A percentile compares a stretch with the other conserved stretches of the same genome.
Evolutionary conservation across 2,113 vertebrate species (phyloP).

Genomic region (Chaetura pelagica): DNA sequence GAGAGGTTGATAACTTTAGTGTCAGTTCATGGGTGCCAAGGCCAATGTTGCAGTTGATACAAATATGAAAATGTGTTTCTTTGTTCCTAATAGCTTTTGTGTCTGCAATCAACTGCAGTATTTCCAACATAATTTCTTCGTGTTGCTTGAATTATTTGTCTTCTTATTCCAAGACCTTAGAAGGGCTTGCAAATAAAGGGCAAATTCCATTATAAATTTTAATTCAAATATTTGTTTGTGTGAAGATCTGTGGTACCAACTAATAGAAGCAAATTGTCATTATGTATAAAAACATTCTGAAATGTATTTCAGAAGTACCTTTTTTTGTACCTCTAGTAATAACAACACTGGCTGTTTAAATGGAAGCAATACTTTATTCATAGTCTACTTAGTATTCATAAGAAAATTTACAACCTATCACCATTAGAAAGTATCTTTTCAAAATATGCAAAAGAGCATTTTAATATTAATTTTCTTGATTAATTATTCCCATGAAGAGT

Average conservation of each 20-base stretch:
- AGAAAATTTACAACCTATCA: background rate
- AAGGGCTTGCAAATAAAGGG: background rate
- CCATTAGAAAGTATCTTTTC: background rate
- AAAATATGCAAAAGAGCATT: background rate
- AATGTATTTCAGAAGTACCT: background rate
- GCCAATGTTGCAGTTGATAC: background rate
- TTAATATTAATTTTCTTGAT: background rate
- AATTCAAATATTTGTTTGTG: background rate
- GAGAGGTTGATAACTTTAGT: background rate
- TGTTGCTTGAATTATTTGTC: background rate
- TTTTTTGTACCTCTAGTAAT: background rate
- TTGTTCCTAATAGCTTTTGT: background rate
- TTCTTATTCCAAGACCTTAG: background rate
- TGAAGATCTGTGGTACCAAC: background rate
- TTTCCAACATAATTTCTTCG: background rate
- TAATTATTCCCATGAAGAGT: conserved; percentile 22
- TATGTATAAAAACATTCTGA: background rate
- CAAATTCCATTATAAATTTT: background rate
- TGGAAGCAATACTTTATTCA: background rate
- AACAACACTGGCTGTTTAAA: background rate
- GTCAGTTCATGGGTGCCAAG: background rate
- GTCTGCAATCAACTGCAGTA: background rate
- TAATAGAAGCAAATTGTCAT: background rate
- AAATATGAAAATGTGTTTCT: background rate
- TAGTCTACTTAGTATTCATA: background rate